These are phyloP conservation scores for Orthonychiurus folsomi DNA, from an alignment of 2,888 invertebrate genomes.

Conservation along the genomic window DNA sequence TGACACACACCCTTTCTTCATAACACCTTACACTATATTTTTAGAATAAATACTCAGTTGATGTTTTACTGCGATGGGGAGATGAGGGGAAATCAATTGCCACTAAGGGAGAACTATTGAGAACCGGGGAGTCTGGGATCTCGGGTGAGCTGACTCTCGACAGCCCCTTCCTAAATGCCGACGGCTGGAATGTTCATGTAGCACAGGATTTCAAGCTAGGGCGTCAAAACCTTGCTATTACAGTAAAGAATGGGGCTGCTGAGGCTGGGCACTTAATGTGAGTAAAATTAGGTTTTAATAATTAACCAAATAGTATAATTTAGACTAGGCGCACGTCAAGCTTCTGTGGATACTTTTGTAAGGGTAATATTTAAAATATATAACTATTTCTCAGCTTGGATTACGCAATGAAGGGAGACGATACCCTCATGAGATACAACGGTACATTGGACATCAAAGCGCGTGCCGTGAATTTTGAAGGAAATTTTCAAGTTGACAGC, in stretches of 20 bases:
- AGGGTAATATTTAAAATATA: constrained; percentile 8
- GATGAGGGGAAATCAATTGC: constrained; percentile 30
- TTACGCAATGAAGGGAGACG: constrained; percentile 28
- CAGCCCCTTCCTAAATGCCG: constrained; percentile 33
- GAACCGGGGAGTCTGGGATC: constrained; percentile 17
- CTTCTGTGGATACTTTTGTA: too few species aligned
- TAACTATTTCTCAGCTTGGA: constrained; percentile 16
- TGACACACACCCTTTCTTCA: not conserved
- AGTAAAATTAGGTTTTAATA: too few species aligned
- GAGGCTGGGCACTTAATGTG: constrained; percentile 5
- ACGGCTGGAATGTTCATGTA: constrained; percentile 35
- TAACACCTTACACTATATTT: not conserved
- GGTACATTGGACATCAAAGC: constrained; percentile 24
- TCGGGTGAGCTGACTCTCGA: constrained; percentile 34
- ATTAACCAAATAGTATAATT: not conserved
- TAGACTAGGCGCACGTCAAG: too few species aligned
- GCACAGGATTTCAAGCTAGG: constrained; percentile 28
- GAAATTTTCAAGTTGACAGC: constrained; percentile 35
- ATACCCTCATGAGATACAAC: constrained; percentile 23
- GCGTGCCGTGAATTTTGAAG: constrained; percentile 20
- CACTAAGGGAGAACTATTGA: constrained; percentile 29
- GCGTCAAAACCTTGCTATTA: constrained; percentile 24
- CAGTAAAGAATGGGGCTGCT: not conserved
- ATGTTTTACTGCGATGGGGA: constrained; percentile 32
- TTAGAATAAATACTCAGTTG: constrained; percentile 19